A percentile compares a stretch with the other conserved stretches of the same genome.
These are phyloP conservation scores for Apocrypta bakeri DNA, from an alignment of 1,140 invertebrate species.

Conservation along the genomic window DNA sequence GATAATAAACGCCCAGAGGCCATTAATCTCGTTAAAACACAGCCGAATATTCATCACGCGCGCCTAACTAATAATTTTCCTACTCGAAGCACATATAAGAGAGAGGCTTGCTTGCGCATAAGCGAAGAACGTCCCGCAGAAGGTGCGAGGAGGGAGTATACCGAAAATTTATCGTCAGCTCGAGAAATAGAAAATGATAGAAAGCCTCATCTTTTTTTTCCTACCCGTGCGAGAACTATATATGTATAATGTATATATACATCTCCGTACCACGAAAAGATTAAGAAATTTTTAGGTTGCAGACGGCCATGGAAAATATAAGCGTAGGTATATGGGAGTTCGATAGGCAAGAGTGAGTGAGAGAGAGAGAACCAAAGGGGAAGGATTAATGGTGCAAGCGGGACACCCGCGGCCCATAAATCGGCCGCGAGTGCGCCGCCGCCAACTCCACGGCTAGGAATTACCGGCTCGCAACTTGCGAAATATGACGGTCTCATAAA, in stretches of 20 bases:
- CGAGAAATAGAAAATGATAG: constrained; percentile 39
- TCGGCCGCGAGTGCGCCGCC: constrained; percentile 61
- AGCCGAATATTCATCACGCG: constrained; percentile 38
- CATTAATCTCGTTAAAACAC: constrained; percentile 8
- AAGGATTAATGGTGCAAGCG: constrained; percentile 73
- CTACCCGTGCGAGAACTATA: background rate
- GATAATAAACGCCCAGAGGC: background rate
- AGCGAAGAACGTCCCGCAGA: background rate
- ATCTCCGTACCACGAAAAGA: background rate
- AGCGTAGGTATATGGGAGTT: constrained; percentile 63
- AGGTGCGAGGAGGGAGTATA: background rate
- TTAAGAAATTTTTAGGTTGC: constrained; percentile 13
- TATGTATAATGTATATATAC: too few relatives aligned
- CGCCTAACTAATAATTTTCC: constrained; percentile 38
- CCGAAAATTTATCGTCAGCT: constrained; percentile 31
- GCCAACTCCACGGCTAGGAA: constrained; percentile 65
- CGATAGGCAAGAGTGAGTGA: constrained; percentile 59
- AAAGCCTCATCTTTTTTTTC: background rate
- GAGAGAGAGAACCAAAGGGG: constrained; percentile 62
- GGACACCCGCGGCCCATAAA: constrained; percentile 73
- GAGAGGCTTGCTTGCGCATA: background rate
- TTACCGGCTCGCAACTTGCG: constrained; percentile 73
- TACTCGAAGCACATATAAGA: background rate
- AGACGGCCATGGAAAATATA: background rate
- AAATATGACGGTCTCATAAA: constrained; percentile 75